Evolutionary conservation across 2,113 vertebrate species (phyloP).

Genomic region (Chlorodrepanis virens): DNA sequence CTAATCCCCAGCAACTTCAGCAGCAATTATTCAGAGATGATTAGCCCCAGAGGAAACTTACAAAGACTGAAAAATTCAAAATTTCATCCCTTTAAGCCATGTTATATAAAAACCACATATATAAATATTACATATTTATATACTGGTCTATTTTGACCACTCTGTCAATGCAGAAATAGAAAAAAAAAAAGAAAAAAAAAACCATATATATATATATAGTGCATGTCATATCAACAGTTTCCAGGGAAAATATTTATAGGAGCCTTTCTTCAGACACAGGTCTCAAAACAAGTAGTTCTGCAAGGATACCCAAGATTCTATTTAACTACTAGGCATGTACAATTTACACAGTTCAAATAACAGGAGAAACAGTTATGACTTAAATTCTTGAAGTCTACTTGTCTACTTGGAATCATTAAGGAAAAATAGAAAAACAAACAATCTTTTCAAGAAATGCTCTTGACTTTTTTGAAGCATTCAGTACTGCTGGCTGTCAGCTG

Average conservation of each 20-base stretch:
- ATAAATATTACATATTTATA: neutral
- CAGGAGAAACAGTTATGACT: neutral
- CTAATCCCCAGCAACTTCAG: slow-evolving; percentile 24
- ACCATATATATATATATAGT: neutral
- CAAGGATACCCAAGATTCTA: neutral
- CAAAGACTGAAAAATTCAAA: neutral
- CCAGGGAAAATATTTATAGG: neutral
- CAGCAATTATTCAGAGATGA: slow-evolving; percentile 8
- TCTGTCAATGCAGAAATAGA: neutral
- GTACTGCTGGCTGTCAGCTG: neutral
- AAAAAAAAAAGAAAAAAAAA: neutral
- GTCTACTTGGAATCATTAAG: neutral
- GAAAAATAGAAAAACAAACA: neutral
- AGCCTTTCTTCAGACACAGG: neutral
- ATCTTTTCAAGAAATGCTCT: neutral
- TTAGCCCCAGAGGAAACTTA: neutral
- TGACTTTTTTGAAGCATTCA: neutral
- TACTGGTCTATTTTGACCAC: neutral
- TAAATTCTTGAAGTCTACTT: neutral
- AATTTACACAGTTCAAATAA: neutral
- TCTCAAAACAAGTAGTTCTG: neutral
- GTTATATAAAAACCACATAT: neutral
- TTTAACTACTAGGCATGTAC: neutral
- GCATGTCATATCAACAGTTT: neutral
- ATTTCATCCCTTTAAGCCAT: neutral